Base-by-base conservation (phyloP, 2,797 vertebrate genomes). In the Numenius phaeopus region DNA sequence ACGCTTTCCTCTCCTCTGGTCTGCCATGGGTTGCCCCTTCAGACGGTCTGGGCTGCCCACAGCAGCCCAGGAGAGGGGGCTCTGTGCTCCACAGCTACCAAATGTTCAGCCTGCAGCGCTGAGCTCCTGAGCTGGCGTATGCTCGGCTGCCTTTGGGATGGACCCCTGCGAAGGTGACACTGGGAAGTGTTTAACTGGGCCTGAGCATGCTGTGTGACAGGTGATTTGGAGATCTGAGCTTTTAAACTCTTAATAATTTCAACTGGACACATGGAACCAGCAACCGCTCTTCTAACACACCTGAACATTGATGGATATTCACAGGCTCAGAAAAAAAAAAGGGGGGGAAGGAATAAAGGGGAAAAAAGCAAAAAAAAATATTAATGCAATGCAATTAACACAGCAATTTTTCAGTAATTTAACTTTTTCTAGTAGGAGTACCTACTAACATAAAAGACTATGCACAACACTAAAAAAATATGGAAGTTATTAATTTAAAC, bases 21-120 rank as follows among this genome's bases (percentile, higher is more conserved):
- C 44, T 76, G 49, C 55, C 7, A 1, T 24, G 64, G 14, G 44
- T 26, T 61, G n/a, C 40, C 87, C 65, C 42, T 44, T 50, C 64
- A 50, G 55, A 20, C 19, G 52, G 37, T 39, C 44, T 14, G 42
- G 58, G 11, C 29, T 50, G 42, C 29, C 7, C 30, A 32, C 29
- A 55, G 67, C 81, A 83, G 72, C 30, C 30, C 57, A 42, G 52
- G 64, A 87, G 30, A 46, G 44, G 12, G 0, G 2, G 19, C 34
- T 58, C 57, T 37, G 39, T 75, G 82, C 57, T 44, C 8, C 59
- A 34, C 7, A 32, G 40, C 46, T 69, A 65, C 7, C 30, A 47
- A 32, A 57, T 0, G 1, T 23, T 65, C 24, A 27, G 27, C 50
- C 20, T 26, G 64, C 17, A 13, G 39, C 0, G 0, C 8, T 6